These are phyloP conservation scores for Poeciliopsis turrubarensis DNA, from an alignment of 2,113 vertebrate genomes.

Conservation along the genomic window DNA sequence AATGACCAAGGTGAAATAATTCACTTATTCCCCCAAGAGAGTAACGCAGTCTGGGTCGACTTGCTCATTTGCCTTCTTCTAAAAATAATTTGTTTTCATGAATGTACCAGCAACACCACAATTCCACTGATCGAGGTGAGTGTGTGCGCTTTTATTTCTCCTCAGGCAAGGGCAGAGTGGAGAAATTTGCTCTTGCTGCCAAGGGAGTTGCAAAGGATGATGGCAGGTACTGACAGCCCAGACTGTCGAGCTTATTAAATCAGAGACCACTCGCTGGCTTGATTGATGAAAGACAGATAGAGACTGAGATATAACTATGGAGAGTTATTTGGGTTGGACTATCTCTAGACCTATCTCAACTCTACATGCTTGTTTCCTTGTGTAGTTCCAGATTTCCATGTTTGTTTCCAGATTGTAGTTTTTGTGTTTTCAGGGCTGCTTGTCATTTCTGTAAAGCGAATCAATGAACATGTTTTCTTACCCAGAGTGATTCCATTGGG, in stretches of 20 bases:
- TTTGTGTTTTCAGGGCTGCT: constrained; percentile 3
- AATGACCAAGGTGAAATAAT: constrained; percentile 48
- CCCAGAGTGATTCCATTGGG: constrained; percentile 97
- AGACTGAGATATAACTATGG: constrained; percentile 66
- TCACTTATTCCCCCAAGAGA: constrained; percentile 17
- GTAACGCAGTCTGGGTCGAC: constrained; percentile 19
- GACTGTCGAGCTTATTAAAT: constrained; percentile 69
- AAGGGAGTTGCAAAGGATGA: constrained; percentile 67
- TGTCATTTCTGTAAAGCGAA: background rate
- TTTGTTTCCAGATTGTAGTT: background rate
- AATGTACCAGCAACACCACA: constrained; percentile 61
- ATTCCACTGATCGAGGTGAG: constrained; percentile 58
- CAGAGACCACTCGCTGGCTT: constrained; percentile 45
- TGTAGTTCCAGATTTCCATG: too few species aligned
- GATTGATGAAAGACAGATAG: constrained; percentile 75
- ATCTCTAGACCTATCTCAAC: constrained; percentile 16
- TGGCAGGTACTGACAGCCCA: constrained; percentile 71
- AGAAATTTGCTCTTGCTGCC: constrained; percentile 65
- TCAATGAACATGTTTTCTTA: constrained; percentile 67
- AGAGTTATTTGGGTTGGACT: constrained; percentile 44
- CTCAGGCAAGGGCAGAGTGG: constrained; percentile 62
- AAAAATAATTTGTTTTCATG: constrained; percentile 75
- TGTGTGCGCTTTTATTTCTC: constrained; percentile 46
- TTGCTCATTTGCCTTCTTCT: constrained; percentile 40
- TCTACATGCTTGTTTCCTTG: constrained; percentile 16